These are phyloP conservation scores for Artibeus lituratus DNA, from an alignment of 2,797 vertebrate genomes.

Conservation along the genomic window DNA sequence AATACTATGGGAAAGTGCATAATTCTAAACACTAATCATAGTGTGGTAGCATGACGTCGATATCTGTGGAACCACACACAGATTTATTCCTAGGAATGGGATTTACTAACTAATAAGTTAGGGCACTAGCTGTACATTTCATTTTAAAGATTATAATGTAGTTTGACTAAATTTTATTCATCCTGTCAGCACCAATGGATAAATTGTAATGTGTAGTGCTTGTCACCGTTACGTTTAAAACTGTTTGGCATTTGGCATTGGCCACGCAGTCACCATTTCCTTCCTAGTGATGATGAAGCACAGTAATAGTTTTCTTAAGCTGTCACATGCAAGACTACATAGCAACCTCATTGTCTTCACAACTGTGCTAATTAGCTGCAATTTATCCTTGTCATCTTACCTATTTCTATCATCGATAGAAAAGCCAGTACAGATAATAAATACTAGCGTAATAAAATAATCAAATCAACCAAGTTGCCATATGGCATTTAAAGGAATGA, in stretches of 20 bases:
- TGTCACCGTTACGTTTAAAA: background rate
- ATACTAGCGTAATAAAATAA: constrained; percentile 37
- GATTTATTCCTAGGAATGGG: background rate
- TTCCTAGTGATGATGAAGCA: background rate
- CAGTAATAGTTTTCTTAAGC: background rate
- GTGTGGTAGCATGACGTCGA: background rate
- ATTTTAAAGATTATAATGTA: background rate
- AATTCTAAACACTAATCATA: background rate
- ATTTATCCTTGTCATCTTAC: background rate
- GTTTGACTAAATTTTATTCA: background rate
- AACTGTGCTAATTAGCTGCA: background rate
- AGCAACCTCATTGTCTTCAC: background rate
- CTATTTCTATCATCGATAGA: background rate
- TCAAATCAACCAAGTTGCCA: background rate
- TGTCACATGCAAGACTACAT: background rate
- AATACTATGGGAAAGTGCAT: no score
- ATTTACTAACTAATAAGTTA: background rate
- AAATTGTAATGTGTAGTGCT: background rate
- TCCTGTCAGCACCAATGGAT: background rate
- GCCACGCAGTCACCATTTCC: background rate
- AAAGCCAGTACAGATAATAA: constrained; percentile 25
- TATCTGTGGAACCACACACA: background rate
- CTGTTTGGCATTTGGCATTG: background rate
- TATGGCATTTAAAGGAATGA: background rate
- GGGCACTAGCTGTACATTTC: background rate